Percentiles rank a stretch among this genome's conserved stretches.
Evolutionary conservation across 1,140 invertebrate species (phyloP).

Genomic region (Chymomyza costata): DNA sequence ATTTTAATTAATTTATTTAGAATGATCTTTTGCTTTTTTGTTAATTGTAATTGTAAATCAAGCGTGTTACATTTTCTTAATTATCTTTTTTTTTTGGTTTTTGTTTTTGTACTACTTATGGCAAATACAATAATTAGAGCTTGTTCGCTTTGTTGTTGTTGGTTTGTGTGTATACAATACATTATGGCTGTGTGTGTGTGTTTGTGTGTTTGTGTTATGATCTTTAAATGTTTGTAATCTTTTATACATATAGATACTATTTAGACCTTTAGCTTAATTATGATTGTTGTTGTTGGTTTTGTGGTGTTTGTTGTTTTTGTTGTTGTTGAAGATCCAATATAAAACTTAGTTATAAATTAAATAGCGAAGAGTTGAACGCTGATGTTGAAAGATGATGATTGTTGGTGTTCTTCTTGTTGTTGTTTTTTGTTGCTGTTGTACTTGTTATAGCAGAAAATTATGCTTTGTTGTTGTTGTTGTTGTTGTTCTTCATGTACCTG

Average conservation of each 20-base stretch:
- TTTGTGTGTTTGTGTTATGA: conserved; percentile 22
- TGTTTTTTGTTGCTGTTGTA: conserved; percentile 19
- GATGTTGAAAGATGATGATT: conserved; percentile 20
- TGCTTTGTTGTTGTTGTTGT: conserved; percentile 51
- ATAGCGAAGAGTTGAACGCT: conserved; percentile 29
- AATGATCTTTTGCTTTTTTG: background rate
- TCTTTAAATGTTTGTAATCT: conserved; percentile 30
- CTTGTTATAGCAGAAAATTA: conserved; percentile 61
- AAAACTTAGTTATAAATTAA: conserved; percentile 47
- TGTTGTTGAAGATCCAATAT: conserved; percentile 31
- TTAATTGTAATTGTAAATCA: too few relatives aligned
- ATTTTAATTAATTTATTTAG: background rate
- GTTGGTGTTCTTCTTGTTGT: conserved; percentile 16
- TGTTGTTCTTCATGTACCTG: conserved; percentile 28
- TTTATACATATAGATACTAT: conserved; percentile 16
- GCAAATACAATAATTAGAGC: conserved; percentile 43
- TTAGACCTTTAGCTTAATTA: conserved; percentile 45
- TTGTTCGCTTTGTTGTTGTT: conserved; percentile 15
- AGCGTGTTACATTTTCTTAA: too few relatives aligned
- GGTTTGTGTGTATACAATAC: background rate
- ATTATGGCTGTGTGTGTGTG: conserved; percentile 1
- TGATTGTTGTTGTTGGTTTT: conserved; percentile 34
- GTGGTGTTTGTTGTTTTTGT: conserved; percentile 16
- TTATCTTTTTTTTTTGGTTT: conserved; percentile 12
- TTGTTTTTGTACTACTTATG: conserved; percentile 22